Percentiles rank a stretch among this genome's conserved stretches.
Conservation (phyloP, 2,888 invertebrate genomes). For the Lamellibrachia columna region DNA sequence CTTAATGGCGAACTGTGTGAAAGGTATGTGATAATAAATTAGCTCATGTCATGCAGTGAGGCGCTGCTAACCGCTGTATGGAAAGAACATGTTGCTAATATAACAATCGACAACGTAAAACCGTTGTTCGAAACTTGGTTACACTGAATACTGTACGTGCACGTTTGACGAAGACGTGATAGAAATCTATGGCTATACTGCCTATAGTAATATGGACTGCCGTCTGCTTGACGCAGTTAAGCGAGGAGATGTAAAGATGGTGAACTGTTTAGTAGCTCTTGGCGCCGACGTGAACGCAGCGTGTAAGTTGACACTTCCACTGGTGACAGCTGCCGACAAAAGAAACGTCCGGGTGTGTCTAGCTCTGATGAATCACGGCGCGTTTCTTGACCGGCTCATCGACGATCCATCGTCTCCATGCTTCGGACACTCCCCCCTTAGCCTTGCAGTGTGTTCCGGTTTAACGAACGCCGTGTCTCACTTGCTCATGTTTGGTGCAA, state of each 20-base stretch:
- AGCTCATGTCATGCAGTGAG: neutral
- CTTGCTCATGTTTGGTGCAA: neutral
- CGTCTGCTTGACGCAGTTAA: neutral
- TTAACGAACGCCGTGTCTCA: neutral
- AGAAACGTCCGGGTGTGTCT: conserved; percentile 8
- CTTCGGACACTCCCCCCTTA: neutral
- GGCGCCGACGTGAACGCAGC: neutral
- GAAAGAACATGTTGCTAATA: neutral
- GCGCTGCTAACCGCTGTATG: neutral
- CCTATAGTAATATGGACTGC: neutral
- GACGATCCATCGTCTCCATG: neutral
- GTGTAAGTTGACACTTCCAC: neutral
- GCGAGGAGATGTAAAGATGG: neutral
- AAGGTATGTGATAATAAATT: neutral
- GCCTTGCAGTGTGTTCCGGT: neutral
- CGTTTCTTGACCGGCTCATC: neutral
- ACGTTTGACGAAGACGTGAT: neutral
- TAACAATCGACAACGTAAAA: neutral
- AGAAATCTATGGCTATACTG: neutral
- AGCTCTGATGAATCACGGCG: neutral
- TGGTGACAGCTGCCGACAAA: neutral
- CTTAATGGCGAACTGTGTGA: neutral
- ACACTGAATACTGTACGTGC: neutral
- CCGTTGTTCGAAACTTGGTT: neutral
- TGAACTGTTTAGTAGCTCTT: neutral